Base-by-base conservation (phyloP, 2,888 invertebrate genomes). In the Rhingia rostrata region DNA sequence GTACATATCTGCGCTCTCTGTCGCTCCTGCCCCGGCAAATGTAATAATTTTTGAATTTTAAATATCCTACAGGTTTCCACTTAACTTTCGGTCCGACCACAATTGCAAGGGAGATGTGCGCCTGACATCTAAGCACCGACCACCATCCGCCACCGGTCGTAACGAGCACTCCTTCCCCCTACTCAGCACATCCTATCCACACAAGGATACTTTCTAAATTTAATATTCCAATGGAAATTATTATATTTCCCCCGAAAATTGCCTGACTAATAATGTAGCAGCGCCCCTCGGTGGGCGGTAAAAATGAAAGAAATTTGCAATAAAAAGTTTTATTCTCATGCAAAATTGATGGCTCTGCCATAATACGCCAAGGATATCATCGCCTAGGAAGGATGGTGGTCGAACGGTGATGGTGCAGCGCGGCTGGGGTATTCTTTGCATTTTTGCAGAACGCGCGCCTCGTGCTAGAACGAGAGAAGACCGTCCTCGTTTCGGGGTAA, bases 41-140 rank as follows among this genome's bases (percentile, higher is more conserved):
- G 86, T 87, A 87, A 87, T 87, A 87, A 87, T 87, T 87, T 87
- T 87, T 87, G 87, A 86, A 87, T 87, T 87, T 87, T 87, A 87
- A 87, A 87, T 87, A 87, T 87, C 87, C 87, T 87, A 83, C 80
- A 86, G 87, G 87, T 67, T 86, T 87, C 86, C 87, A 86, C 86
- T 87, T 87, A 84, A 83, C 86, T 87, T 82, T 75, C 69, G 64
- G 74, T 80, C 60, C 74, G 54, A 84, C 84, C 84, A 74, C 84
- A 84, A 80, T 75, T 75, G 66, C 66, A 49, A 75, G 69, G 58
- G 61, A 61, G 58, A 22, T 49, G 54, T 58, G 32, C 35, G 47
- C 12, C 78, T 63, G 32, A 14, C 39, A 70, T 74, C 83, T 84
- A 84, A 84, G 80, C 84, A 75, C 80, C 74, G 80, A 84, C 84